Base-by-base conservation (phyloP, 2,888 invertebrate species). In the Xylota sylvarum region DNA sequence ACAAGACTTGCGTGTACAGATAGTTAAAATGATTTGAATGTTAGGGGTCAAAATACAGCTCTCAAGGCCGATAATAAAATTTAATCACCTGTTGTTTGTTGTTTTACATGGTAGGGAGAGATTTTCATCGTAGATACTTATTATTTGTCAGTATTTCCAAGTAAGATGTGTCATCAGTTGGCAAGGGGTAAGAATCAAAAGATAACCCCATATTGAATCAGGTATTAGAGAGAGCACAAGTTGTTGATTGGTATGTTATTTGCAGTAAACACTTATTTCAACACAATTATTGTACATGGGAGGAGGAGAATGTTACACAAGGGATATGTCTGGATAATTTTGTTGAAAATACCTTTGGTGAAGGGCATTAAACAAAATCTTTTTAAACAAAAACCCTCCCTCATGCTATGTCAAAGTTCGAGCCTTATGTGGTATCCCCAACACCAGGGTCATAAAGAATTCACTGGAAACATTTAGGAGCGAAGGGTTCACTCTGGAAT, bases 201-300 rank as follows among this genome's bases (percentile, higher is more conserved):
- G 56, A 56, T 56, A 56, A 56, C 58, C n/a, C n/a, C 58, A 58
- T 1, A 35, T 58, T 17, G 52, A 52, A 52, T 23, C 9, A 30
- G 27, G 12, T n/a, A 52, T 52, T 27, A 52, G 27, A 52, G n/a
- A 27, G 14, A 35, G 35, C 35, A 5, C 4, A 12, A 23, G 30
- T 56, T 17, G 30, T 56, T 56, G 30, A 5, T 14, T 32, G 7
- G 30, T 32, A 4, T 19, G 12, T 10, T n/a, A 35, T 17, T 17
- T 23, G 23, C 23, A 23, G 23, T 3, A 2, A 23, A 3, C 23
- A 23, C 3, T 23, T 23, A 1, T 35, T 56, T 37, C 37, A 37
- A 43, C 40, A 14, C 9, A 60, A 40, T 48, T 50, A n/a, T n/a
- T n/a, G n/a, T n/a, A 12, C 10, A 19, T 50, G 50, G 37, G 32